Evolutionary conservation across 2,888 invertebrate genomes (phyloP).

Genomic region (Caenorhabditis angaria): DNA sequence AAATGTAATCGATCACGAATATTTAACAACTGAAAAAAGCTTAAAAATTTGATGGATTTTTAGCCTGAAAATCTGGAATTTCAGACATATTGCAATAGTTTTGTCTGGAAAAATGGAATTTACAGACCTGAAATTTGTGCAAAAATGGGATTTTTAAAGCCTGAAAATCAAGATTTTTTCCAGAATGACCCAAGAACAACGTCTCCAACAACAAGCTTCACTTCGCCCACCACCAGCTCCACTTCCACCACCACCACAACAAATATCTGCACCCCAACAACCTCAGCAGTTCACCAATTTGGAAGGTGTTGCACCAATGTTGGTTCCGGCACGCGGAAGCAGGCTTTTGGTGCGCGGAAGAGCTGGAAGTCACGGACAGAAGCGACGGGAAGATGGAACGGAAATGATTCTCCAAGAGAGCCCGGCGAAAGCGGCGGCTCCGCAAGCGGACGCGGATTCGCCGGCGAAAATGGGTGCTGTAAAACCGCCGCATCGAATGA

Average conservation of each 20-base stretch:
- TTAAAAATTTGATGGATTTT: no score
- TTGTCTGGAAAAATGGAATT: no score
- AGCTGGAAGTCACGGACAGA: neutral
- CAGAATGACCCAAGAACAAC: conserved; percentile 26
- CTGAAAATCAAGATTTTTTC: no score
- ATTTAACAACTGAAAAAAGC: no score
- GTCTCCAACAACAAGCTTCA: conserved; percentile 10
- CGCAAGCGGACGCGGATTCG: no score
- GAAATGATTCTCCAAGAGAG: neutral
- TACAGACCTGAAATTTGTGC: no score
- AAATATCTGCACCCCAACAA: neutral
- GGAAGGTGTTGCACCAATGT: conserved; percentile 5
- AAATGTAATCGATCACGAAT: no score
- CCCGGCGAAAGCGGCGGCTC: neutral
- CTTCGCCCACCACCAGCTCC: no score
- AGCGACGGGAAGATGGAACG: neutral
- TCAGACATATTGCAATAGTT: no score
- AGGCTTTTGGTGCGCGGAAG: neutral
- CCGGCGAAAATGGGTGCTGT: neutral
- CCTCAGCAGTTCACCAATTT: neutral
- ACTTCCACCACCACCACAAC: neutral
- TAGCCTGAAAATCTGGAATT: no score
- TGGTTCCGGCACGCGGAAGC: neutral
- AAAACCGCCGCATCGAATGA: conserved; percentile 9
- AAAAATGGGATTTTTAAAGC: no score